These are phyloP conservation scores for Poicephalus meyeri DNA, from an alignment of 2,113 vertebrate species.

Conservation along the genomic window DNA sequence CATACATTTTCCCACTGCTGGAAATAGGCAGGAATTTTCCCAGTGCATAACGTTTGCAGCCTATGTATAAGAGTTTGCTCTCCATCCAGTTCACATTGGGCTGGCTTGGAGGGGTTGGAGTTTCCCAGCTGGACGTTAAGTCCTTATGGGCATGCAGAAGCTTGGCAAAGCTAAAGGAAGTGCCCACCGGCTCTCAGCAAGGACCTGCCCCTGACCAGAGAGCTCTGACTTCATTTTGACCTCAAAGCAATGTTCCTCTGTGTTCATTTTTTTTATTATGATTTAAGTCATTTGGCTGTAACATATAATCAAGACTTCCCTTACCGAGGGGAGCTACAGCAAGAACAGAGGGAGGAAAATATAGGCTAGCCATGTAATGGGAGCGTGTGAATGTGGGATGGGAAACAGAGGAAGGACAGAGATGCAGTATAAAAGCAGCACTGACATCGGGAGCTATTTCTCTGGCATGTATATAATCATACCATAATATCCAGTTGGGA, in stretches of 20 bases:
- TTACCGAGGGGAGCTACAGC: neutral
- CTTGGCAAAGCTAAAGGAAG: neutral
- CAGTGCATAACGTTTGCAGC: neutral
- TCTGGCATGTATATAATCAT: conserved; percentile 43
- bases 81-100: neutral
- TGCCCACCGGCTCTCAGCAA: neutral
- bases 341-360: conserved; percentile 52
- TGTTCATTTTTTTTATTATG: neutral
- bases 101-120: conserved; percentile 34
- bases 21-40: conserved; percentile 59
- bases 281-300: conserved; percentile 1
- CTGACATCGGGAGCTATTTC: neutral
- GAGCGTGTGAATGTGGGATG: conserved; percentile 60
- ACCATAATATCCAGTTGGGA: conserved; percentile 17
- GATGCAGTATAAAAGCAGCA: neutral
- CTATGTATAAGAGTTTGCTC: neutral
- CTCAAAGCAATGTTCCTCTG: neutral
- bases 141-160: neutral
- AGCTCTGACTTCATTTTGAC: conserved; percentile 14
- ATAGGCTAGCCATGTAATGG: conserved; percentile 32
- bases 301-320: conserved; percentile 62
- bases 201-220: neutral
- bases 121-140: conserved; percentile 63
- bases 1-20: conserved; percentile 62
- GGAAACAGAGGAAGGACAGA: conserved; percentile 2